These are phyloP conservation scores for Merops nubicus DNA, from an alignment of 2,113 vertebrate genomes.

Conservation along the genomic window DNA sequence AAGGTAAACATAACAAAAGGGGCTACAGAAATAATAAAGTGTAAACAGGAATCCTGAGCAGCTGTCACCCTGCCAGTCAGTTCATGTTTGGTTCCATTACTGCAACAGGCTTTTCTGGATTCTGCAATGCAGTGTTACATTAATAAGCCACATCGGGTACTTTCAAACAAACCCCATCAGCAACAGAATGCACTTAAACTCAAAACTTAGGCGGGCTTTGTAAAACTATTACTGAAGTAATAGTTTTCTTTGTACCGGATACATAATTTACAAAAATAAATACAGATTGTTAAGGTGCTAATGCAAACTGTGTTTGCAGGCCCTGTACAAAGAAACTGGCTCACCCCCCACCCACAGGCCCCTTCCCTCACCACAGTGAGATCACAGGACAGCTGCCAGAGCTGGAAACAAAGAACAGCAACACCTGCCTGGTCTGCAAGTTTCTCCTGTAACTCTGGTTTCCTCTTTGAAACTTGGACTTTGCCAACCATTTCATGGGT, in stretches of 20 bases:
- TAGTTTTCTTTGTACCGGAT: neutral
- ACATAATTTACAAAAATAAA: neutral
- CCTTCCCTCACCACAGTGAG: neutral
- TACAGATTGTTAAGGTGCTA: neutral
- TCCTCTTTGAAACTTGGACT: conserved; percentile 24
- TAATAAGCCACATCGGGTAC: neutral
- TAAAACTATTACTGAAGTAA: neutral
- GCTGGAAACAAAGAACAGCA: neutral
- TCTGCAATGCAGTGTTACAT: neutral
- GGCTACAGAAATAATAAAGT: neutral
- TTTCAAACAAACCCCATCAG: neutral
- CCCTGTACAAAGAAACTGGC: neutral
- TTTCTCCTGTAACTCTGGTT: neutral
- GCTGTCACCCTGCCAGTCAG: neutral
- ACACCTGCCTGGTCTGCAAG: neutral
- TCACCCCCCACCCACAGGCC: fast-evolving
- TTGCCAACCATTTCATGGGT: neutral
- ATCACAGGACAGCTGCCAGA: neutral
- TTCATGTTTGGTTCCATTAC: neutral
- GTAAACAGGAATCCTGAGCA: neutral
- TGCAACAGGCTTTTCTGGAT: conserved; percentile 42
- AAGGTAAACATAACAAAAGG: neutral
- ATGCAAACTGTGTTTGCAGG: neutral
- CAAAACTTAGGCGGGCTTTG: neutral
- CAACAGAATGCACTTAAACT: neutral